phyloP scores from a whole-genome alignment of 2,888 invertebrate genomes.

The Dryomyza anilis region DNA sequence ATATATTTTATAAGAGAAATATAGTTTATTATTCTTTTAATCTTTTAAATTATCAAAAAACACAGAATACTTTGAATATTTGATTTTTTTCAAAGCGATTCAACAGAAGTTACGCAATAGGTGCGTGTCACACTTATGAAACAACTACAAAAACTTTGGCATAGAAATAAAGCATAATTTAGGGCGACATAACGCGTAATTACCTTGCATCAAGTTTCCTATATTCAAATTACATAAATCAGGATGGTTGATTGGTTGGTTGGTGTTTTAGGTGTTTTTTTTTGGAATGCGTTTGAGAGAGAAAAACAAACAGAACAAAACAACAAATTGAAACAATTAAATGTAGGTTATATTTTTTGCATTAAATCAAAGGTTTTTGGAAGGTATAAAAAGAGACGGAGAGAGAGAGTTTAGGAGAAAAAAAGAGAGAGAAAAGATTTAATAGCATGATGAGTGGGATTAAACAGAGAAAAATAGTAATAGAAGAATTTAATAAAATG shows the following conservation, averaged over 20 bases:
- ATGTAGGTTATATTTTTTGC: background rate
- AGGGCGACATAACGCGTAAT: no score
- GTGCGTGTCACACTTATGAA: no score
- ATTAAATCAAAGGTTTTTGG: no score
- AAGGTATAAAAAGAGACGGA: constrained; percentile 29
- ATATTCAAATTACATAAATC: constrained; percentile 35
- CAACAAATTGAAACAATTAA: constrained; percentile 27
- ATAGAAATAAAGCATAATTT: no score
- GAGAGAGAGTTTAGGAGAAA: constrained; percentile 15
- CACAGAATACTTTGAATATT: no score
- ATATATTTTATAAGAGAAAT: no score
- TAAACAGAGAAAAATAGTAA: background rate
- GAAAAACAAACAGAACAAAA: constrained; percentile 27
- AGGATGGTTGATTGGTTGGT: constrained; percentile 20
- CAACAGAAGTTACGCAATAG: no score
- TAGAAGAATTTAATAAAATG: constrained; percentile 13
- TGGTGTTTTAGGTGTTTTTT: constrained; percentile 14
- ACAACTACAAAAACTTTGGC: no score
- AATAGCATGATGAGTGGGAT: background rate
- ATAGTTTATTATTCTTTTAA: no score
- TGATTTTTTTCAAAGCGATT: no score
- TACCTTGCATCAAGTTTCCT: constrained; percentile 71
- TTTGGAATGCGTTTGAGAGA: constrained; percentile 26
- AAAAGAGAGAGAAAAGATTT: constrained; percentile 27
- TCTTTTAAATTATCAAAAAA: no score